Base-by-base conservation (phyloP, 2,113 vertebrate genomes). In the Misgurnus anguillicaudatus region DNA sequence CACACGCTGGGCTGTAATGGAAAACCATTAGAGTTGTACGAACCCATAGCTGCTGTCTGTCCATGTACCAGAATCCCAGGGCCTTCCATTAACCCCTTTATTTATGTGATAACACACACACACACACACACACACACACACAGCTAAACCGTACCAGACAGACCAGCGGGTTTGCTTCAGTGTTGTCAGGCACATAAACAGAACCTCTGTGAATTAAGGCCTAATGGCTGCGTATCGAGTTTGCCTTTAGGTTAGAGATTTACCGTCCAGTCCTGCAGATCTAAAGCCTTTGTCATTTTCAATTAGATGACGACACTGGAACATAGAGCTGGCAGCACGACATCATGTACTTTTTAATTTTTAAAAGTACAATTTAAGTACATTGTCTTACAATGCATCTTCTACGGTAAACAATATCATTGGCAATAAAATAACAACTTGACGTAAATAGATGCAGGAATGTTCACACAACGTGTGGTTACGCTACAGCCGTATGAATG, bases 1-100 rank as follows among this genome's bases (percentile, higher is more conserved):
- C 48, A 66, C 62, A 66, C 70, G 74, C 55, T 72, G 38, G 53
- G 38, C 6, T 2, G 19, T 72, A 72, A 60, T 72, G 70, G 70
- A 72, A 72, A 72, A 72, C 53, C 70, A 60, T 72, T 72, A 24
- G 53, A 58, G 38, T 21, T 41, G 38, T 58, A 42, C 70, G 58
- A 72, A 72, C 55, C 53, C 19, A 42, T 58, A 72, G 53, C 53
- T 60, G 70, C 19, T 58, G 38, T 21, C n/a, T 58, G 53, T 72
- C 24, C 39, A 11, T 3, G 36, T 19, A 55, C 69, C 69, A 72
- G 48, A 67, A 16, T 41, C 45, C 41, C 63, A 77, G 24, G 41
- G 9, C 31, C 62, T 36, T 58, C 64, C 53, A 47, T 42, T 60
- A 67, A 78, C 76, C 55, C 53, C 41, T 39, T 60, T 47, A 78